phyloP scores from a whole-genome alignment of 2,113 vertebrate species.

The Lepus europaeus region DNA sequence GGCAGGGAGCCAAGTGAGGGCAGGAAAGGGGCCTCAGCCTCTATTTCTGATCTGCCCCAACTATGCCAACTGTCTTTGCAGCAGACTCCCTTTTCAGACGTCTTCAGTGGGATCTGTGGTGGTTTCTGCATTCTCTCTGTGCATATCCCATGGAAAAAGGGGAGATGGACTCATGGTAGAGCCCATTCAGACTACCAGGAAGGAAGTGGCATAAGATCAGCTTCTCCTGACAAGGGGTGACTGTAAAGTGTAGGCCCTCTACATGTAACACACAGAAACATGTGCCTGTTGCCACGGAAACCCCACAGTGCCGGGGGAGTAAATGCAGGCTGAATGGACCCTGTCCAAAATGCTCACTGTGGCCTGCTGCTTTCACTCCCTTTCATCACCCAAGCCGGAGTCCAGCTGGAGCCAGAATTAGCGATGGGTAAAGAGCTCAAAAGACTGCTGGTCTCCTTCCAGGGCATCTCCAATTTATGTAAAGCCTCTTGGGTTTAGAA shows the following conservation, averaged over 20 bases:
- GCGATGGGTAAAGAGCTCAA: conserved; percentile 81
- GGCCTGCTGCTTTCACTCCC: conserved; percentile 67
- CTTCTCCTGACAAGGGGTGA: conserved; percentile 53
- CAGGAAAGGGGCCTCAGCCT: neutral
- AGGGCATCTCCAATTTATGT: conserved; percentile 74
- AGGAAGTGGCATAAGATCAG: conserved; percentile 52
- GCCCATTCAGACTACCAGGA: conserved; percentile 46
- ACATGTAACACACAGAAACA: conserved; percentile 55
- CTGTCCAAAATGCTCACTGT: conserved; percentile 56
- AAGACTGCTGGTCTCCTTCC: conserved; percentile 79
- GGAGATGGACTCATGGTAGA: neutral
- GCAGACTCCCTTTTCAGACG: neutral
- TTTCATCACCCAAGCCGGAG: conserved; percentile 75
- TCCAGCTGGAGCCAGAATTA: conserved; percentile 84
- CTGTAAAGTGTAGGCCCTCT: conserved; percentile 32
- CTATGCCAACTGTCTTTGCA: neutral
- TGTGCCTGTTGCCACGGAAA: conserved; percentile 75
- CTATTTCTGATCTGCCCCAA: neutral
- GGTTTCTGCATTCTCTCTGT: neutral
- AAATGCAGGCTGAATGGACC: conserved; percentile 75
- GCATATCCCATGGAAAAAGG: neutral
- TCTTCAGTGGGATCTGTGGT: neutral
- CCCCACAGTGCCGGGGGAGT: conserved; percentile 53
- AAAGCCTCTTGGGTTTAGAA: conserved; percentile 77
- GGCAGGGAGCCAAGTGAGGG: neutral